phyloP scores from a whole-genome alignment of 2,888 invertebrate species.

The Thumatha senex region DNA sequence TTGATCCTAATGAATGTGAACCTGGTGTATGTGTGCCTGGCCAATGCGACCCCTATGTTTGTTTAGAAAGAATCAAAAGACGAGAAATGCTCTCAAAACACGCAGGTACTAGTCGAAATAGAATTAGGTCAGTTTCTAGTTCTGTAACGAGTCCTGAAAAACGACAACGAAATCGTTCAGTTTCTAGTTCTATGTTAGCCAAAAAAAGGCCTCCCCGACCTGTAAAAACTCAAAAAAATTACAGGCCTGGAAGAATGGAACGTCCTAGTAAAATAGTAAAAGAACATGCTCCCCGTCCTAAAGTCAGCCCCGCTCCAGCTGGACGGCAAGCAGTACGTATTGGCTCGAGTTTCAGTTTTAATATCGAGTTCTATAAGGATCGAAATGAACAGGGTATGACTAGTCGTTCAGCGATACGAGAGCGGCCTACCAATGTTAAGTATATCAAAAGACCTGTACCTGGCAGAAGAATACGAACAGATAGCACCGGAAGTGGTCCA shows the following conservation, averaged over 20 bases:
- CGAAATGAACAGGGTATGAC: background rate
- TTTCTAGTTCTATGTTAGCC: conserved; percentile 3
- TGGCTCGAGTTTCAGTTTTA: conserved; percentile 43
- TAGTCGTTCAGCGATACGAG: background rate
- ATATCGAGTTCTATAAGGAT: conserved; percentile 44
- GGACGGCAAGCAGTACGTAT: conserved; percentile 30
- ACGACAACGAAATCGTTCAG: conserved; percentile 1
- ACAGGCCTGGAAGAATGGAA: background rate
- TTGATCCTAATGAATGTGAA: conserved; percentile 41
- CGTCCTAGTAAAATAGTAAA: background rate
- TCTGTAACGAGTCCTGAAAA: conserved; percentile 1
- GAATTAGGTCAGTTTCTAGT: conserved; percentile 12
- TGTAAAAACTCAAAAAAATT: background rate
- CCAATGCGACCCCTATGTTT: conserved; percentile 41
- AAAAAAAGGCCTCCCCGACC: background rate
- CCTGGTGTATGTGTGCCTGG: conserved; percentile 43
- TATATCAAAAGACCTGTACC: conserved; percentile 3
- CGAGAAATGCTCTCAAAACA: conserved; percentile 11
- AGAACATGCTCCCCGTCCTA: background rate
- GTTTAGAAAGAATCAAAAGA: conserved; percentile 28
- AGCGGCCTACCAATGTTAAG: background rate
- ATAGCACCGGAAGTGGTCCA: background rate
- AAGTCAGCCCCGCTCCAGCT: background rate
- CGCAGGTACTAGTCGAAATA: conserved; percentile 3
- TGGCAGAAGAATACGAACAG: background rate